These are phyloP conservation scores for Villa cingulata DNA, from an alignment of 2,888 invertebrate species.

Conservation along the genomic window DNA sequence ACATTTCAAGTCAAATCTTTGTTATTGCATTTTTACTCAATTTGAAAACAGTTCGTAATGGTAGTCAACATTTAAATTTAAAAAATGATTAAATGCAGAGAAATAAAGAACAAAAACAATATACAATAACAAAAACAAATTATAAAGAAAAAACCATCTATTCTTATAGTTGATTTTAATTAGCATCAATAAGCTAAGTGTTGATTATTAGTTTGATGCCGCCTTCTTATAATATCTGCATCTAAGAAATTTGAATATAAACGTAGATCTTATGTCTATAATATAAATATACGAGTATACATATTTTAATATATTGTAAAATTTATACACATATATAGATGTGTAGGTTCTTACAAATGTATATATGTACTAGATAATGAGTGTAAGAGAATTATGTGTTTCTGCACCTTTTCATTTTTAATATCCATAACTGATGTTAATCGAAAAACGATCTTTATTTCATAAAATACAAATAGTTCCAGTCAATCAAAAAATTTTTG, in stretches of 20 bases:
- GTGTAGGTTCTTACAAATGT: no score
- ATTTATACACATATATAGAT: no score
- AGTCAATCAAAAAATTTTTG: not conserved
- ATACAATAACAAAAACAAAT: not conserved
- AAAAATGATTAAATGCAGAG: no score
- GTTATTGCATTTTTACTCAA: not conserved
- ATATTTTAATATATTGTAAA: no score
- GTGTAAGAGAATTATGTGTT: not conserved
- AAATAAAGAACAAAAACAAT: no score
- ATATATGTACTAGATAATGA: no score
- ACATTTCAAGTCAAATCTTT: no score
- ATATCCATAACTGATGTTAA: not conserved
- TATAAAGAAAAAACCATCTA: not conserved
- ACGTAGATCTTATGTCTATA: no score
- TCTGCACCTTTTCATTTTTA: not conserved
- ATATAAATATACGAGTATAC: no score
- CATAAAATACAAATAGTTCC: not conserved
- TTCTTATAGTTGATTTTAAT: constrained; percentile 14
- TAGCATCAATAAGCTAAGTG: constrained; percentile 14
- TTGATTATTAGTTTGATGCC: constrained; percentile 8
- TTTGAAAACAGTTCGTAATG: not conserved
- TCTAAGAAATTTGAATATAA: not conserved
- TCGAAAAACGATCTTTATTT: not conserved
- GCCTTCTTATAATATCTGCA: not conserved
- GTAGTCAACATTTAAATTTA: not conserved